These are phyloP conservation scores for Steinernema feltiae DNA, from an alignment of 1,140 invertebrate species.

Conservation along the genomic window DNA sequence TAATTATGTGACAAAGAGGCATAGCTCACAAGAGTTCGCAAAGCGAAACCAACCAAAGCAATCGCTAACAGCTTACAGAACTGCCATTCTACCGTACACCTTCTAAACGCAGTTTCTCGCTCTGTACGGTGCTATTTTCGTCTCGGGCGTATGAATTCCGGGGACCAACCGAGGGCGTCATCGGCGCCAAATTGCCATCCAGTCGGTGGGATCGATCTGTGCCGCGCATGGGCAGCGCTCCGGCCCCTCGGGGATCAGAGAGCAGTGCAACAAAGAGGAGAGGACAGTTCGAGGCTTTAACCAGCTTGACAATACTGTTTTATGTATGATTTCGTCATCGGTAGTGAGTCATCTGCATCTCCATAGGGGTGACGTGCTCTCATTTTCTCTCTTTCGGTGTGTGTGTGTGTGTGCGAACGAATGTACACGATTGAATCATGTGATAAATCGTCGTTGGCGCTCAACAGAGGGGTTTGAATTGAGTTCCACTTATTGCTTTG, in stretches of 20 bases:
- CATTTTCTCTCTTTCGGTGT: no score
- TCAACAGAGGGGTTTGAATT: not conserved
- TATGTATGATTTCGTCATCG: no score
- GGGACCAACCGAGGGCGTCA: not conserved
- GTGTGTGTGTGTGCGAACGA: no score
- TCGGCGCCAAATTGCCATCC: slow-evolving; percentile 13
- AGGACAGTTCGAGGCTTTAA: slow-evolving; percentile 8
- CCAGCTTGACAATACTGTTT: no score
- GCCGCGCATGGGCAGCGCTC: not conserved
- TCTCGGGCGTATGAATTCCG: not conserved
- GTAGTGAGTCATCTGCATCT: no score
- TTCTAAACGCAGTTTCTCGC: not conserved
- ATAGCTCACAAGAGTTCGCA: not conserved
- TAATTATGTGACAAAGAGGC: not conserved
- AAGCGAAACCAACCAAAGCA: not conserved
- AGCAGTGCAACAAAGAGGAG: not conserved
- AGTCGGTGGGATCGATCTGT: slow-evolving; percentile 2
- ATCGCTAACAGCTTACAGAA: no score
- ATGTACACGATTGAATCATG: not conserved
- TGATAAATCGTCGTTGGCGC: not conserved
- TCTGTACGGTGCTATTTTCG: not conserved
- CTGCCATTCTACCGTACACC: not conserved
- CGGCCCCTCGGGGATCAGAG: not conserved
- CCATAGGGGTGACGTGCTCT: no score
- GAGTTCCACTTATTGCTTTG: not conserved